Percentiles rank a stretch among this genome's conserved stretches.
These are phyloP conservation scores for Trachymyrmex septentrionalis DNA, from an alignment of 1,140 invertebrate genomes.

Conservation along the genomic window DNA sequence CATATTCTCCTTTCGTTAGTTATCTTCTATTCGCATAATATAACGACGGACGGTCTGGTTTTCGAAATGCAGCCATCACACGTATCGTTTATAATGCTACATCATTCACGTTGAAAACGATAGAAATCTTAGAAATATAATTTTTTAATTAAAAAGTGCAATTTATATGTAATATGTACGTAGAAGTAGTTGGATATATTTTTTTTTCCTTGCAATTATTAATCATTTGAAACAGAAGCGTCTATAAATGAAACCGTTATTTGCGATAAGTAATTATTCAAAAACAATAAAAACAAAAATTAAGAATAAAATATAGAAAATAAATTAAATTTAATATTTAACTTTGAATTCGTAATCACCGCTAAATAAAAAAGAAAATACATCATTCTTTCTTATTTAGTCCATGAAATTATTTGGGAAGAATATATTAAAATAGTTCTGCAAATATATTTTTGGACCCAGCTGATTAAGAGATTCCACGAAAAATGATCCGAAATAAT, in stretches of 20 bases:
- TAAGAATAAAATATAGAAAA: neutral
- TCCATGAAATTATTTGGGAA: neutral
- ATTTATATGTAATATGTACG: neutral
- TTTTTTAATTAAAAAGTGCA: slow-evolving; percentile 1
- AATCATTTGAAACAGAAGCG: neutral
- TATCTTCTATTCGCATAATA: slow-evolving; percentile 31
- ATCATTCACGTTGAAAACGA: slow-evolving; percentile 27
- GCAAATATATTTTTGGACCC: neutral
- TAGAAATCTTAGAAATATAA: slow-evolving; percentile 3
- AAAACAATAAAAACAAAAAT: neutral
- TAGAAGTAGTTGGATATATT: neutral
- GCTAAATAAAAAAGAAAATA: neutral
- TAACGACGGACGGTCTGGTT: neutral
- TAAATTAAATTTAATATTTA: neutral
- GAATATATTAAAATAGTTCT: neutral
- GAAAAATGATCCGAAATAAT: slow-evolving; percentile 13
- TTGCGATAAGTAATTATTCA: neutral
- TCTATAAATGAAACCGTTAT: neutral
- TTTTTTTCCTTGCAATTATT: slow-evolving; percentile 8
- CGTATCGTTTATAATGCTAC: slow-evolving; percentile 45
- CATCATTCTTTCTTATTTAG: neutral
- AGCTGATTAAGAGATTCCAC: neutral
- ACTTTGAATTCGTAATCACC: neutral
- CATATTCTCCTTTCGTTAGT: slow-evolving; percentile 33
- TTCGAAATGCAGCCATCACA: slow-evolving; percentile 8